Percentiles rank a stretch among this genome's conserved stretches.
phyloP scores from a whole-genome alignment of 2,888 invertebrate genomes.

The Cantharis nigra region DNA sequence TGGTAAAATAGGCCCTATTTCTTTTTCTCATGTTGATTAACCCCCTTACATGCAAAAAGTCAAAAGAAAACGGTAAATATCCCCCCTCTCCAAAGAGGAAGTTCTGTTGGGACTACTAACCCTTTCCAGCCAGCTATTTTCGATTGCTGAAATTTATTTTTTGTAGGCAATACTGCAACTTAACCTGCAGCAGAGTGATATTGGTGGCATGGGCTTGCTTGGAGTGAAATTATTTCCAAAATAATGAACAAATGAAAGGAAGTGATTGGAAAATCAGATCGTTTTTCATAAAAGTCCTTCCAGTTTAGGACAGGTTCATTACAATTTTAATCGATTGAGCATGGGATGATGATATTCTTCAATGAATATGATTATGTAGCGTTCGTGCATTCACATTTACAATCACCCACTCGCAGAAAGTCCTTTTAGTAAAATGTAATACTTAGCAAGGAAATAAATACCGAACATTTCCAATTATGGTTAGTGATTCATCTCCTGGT shows the following conservation, averaged over 20 bases:
- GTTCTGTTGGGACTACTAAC: too few relatives aligned
- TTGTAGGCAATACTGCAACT: too few relatives aligned
- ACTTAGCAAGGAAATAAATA: slow-evolving; percentile 7
- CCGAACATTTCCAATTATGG: not conserved
- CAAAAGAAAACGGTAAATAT: too few relatives aligned
- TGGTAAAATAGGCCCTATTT: too few relatives aligned
- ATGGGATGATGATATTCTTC: not conserved
- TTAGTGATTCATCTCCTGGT: slow-evolving; percentile 23
- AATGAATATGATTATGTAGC: not conserved
- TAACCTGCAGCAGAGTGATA: too few relatives aligned
- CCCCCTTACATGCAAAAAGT: too few relatives aligned
- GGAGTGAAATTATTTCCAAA: too few relatives aligned
- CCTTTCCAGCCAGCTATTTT: too few relatives aligned
- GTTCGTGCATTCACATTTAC: not conserved
- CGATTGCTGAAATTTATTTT: too few relatives aligned
- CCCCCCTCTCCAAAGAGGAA: too few relatives aligned
- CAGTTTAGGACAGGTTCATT: not conserved
- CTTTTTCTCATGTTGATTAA: too few relatives aligned
- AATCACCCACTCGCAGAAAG: not conserved
- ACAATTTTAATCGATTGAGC: not conserved
- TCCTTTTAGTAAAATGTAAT: not conserved
- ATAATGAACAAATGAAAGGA: not conserved
- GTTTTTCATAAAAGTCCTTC: not conserved
- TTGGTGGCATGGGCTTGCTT: too few relatives aligned
- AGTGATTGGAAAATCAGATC: not conserved